Evolutionary conservation across 2,888 invertebrate genomes (phyloP).

Genomic region (Camponotus fellah): DNA sequence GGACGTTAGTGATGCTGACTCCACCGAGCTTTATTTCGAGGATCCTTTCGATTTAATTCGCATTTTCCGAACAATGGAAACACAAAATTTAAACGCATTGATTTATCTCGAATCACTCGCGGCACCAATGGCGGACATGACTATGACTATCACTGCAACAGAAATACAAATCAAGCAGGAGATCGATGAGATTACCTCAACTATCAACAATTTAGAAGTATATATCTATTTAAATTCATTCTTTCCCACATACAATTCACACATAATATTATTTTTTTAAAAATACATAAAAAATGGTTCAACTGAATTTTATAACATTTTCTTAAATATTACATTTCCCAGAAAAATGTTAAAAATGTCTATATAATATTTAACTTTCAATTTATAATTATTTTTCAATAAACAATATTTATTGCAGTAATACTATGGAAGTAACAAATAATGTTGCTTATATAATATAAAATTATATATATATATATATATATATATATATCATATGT

Average conservation of each 20-base stretch:
- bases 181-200: constrained; percentile 84
- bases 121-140: constrained; percentile 87
- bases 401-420: too few species aligned
- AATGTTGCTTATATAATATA: too few species aligned
- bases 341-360: neutral
- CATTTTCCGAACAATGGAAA: constrained; percentile 88
- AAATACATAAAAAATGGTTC: neutral
- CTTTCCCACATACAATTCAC: neutral
- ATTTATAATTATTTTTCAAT: neutral
- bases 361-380: neutral
- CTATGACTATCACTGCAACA: constrained; percentile 86
- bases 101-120: constrained; percentile 88
- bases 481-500: too few species aligned
- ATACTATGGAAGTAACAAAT: too few species aligned
- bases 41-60: constrained; percentile 87
- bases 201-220: constrained; percentile 85
- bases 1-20: constrained; percentile 85
- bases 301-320: neutral
- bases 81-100: constrained; percentile 89
- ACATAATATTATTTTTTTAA: neutral
- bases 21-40: constrained; percentile 88
- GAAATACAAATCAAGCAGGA: constrained; percentile 85
- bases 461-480: too few species aligned
- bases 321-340: neutral
- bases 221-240: constrained; percentile 35